Evolutionary conservation across 1,140 invertebrate genomes (phyloP).

Genomic region (Homalodisca vitripennis): DNA sequence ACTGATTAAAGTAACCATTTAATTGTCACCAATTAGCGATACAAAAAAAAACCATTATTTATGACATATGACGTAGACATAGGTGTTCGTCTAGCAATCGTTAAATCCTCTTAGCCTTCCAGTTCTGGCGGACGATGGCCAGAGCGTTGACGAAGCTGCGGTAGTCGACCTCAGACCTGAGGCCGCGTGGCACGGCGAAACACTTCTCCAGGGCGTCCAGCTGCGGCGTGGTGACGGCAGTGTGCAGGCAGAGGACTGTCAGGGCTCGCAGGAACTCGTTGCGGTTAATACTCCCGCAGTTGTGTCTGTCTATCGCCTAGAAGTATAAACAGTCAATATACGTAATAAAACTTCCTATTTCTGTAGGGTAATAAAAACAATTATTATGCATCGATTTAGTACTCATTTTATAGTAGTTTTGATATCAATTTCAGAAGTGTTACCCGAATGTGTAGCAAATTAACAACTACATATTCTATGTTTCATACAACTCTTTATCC

Average conservation of each 20-base stretch:
- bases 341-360: too few species aligned
- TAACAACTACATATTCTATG: too few species aligned
- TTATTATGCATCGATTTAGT: background rate
- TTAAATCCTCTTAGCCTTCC: conserved; percentile 49
- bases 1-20: too few species aligned
- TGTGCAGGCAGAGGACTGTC: conserved; percentile 57
- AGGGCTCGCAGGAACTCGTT: conserved; percentile 60
- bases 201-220: conserved; percentile 64
- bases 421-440: background rate
- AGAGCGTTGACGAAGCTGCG: conserved; percentile 57
- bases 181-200: conserved; percentile 59
- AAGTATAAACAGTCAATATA: conserved; percentile 37
- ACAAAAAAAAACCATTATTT: too few species aligned
- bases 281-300: conserved; percentile 60
- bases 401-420: background rate
- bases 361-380: too few species aligned
- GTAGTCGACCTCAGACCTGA: conserved; percentile 61
- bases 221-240: conserved; percentile 58
- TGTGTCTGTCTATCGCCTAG: conserved; percentile 63
- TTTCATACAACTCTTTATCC: too few species aligned
- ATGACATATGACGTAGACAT: too few species aligned
- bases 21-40: too few species aligned
- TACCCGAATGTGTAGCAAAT: too few species aligned
- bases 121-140: conserved; percentile 52
- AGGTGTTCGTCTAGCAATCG: too few species aligned